Percentiles rank a stretch among this genome's conserved stretches.
Evolutionary conservation across 2,888 invertebrate species (phyloP).

Genomic region (Apoda limacodes): DNA sequence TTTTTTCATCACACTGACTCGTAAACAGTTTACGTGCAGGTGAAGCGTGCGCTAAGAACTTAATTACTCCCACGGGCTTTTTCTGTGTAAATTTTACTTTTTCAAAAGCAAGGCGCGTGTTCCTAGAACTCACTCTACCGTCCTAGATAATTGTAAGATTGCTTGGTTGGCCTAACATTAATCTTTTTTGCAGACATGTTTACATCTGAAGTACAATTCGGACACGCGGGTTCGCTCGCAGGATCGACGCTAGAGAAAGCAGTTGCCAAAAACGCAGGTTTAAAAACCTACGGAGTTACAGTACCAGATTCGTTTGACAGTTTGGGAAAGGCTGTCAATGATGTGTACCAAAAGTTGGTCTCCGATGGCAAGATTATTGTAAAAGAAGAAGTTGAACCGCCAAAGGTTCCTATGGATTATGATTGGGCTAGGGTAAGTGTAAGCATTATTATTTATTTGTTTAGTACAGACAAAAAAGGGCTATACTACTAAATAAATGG

Average conservation of each 20-base stretch:
- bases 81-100: too few species aligned
- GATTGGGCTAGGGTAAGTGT: constrained; percentile 89
- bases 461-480: background rate
- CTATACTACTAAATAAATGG: background rate
- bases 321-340: constrained; percentile 72
- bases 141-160: too few species aligned
- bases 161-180: too few species aligned
- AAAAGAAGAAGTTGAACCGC: constrained; percentile 93
- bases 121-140: too few species aligned
- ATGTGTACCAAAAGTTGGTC: constrained; percentile 84
- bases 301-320: constrained; percentile 96
- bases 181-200: constrained; percentile 83
- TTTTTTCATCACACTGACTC: too few species aligned
- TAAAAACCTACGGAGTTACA: constrained; percentile 84
- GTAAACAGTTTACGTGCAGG: too few species aligned
- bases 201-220: constrained; percentile 94
- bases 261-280: constrained; percentile 87
- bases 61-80: too few species aligned
- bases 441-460: constrained; percentile 3
- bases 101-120: too few species aligned
- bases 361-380: constrained; percentile 86
- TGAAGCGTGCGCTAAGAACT: too few species aligned
- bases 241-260: constrained; percentile 96
- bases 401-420: constrained; percentile 99
- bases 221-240: constrained; percentile 98